Evolutionary conservation across 2,113 vertebrate genomes (phyloP), one percentile per base, ranked within the genome.

Genomic region (Hippocampus abdominalis): DNA sequence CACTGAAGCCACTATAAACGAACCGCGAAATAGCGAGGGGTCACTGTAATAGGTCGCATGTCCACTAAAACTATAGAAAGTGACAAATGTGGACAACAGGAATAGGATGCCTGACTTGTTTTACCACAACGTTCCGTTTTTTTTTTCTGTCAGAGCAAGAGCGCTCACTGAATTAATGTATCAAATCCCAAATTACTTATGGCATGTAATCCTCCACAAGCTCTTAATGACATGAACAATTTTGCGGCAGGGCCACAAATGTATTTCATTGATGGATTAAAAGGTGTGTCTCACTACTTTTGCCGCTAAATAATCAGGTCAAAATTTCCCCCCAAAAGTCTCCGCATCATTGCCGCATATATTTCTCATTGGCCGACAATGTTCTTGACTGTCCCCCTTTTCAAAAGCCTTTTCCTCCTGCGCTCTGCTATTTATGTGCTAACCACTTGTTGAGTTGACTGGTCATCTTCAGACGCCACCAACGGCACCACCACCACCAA

Each of bases 361-460:
- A n/a, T 44, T 64, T 44, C 40, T 46, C 13, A 64, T 64, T 4
- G 62, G 7, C 5, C 40, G 39, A 44, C n/a, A 64, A 64, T 15
- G 62, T 61, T 16, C 29, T 61, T 8, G 27, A 59, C 23, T 63
- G 61, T 42, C 61, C 39, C 27, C 23, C 36, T 23, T 32, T 36
- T 48, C 27, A 8, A 23, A 27, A 23, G 32, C 27, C 15, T 60
- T 81, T 44, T 54, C 51, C 44, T 40, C 44, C 49, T 56, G 42
- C 49, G 1, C 57, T 32, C 65, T 57, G 46, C 73, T 51, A 36
- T 53, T 67, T 53, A 9, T 16, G 65, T 56, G 13, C 18, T 40
- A 15, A 40, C 32, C 48, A 53, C 66, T 68, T 54, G 29, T 56
- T 54, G 32, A 54, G 20, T n/a, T 56, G 66, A 40, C 51, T 66